Evolutionary conservation across 2,888 invertebrate species (phyloP).

Genomic region (Ornithoptera priamus): DNA sequence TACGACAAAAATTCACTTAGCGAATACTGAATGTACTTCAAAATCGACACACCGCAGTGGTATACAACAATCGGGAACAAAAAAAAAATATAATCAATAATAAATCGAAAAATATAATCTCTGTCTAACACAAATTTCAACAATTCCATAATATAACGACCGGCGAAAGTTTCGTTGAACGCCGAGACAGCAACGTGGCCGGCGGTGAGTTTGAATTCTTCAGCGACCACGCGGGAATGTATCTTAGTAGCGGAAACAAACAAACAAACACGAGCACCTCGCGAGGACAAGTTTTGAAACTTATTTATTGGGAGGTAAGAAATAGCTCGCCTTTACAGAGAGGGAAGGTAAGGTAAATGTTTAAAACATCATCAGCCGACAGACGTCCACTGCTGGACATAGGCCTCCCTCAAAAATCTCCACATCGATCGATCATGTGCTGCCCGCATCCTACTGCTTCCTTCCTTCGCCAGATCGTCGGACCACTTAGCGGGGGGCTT

Average conservation of each 20-base stretch:
- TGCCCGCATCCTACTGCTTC: too few relatives aligned
- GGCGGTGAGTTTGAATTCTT: slow-evolving; percentile 31
- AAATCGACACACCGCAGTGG: slow-evolving; percentile 43
- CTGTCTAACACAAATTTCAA: slow-evolving; percentile 69
- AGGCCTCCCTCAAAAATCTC: too few relatives aligned
- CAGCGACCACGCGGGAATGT: slow-evolving; percentile 67
- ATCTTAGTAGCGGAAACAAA: slow-evolving; percentile 46
- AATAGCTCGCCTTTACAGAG: too few relatives aligned
- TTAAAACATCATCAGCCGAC: too few relatives aligned
- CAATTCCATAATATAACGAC: slow-evolving; percentile 62
- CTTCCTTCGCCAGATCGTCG: too few relatives aligned
- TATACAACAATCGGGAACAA: slow-evolving; percentile 63
- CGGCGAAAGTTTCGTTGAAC: slow-evolving; percentile 30
- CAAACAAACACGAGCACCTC: slow-evolving; percentile 59
- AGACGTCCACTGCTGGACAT: too few relatives aligned
- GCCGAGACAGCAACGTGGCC: neutral
- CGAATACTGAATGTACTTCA: slow-evolving; percentile 46
- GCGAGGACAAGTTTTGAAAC: neutral
- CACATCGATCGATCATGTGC: too few relatives aligned
- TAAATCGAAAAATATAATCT: slow-evolving; percentile 77
- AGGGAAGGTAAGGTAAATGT: too few relatives aligned
- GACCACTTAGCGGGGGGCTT: too few relatives aligned
- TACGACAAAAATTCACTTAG: slow-evolving; percentile 33
- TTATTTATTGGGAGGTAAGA: neutral
- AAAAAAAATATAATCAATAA: slow-evolving; percentile 55